A percentile compares a stretch with the other conserved stretches of the same genome.
Conservation (phyloP, 2,888 invertebrate genomes). For the Dolomedes plantarius region DNA sequence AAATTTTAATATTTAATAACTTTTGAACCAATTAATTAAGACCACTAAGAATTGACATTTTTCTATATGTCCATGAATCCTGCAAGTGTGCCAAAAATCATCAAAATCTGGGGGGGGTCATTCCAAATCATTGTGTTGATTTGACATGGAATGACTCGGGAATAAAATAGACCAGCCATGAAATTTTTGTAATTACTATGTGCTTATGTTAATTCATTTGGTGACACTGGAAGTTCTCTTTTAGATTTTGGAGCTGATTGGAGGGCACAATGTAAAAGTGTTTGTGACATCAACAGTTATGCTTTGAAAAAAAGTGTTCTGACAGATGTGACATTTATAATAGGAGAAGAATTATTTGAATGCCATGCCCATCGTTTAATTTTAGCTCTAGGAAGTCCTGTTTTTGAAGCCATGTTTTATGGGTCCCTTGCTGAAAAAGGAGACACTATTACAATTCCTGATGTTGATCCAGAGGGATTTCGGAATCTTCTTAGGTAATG, state of each 20-base stretch:
- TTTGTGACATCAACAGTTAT: not conserved
- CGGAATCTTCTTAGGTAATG: constrained; percentile 13
- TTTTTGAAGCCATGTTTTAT: constrained; percentile 55
- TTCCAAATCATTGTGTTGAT: too few relatives aligned
- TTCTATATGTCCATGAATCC: too few relatives aligned
- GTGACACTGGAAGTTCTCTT: not conserved
- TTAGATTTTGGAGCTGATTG: not conserved
- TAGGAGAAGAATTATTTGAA: not conserved
- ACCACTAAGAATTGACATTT: too few relatives aligned
- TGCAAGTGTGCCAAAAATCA: too few relatives aligned
- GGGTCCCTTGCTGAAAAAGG: constrained; percentile 24
- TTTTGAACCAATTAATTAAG: too few relatives aligned
- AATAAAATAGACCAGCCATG: too few relatives aligned
- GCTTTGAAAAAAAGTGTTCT: not conserved
- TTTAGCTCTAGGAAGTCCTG: constrained; percentile 20
- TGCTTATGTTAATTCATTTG: too few relatives aligned
- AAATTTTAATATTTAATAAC: too few relatives aligned
- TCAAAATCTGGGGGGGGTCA: too few relatives aligned
- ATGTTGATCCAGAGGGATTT: constrained; percentile 33
- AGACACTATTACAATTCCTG: constrained; percentile 9
- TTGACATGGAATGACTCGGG: too few relatives aligned
- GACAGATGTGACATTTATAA: constrained; percentile 8
- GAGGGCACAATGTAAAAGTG: not conserved
- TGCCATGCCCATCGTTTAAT: constrained; percentile 23
- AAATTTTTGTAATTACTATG: too few relatives aligned